Evolutionary conservation across 2,797 vertebrate genomes (phyloP).

Genomic region (Hippopotamyrus pictus): DNA sequence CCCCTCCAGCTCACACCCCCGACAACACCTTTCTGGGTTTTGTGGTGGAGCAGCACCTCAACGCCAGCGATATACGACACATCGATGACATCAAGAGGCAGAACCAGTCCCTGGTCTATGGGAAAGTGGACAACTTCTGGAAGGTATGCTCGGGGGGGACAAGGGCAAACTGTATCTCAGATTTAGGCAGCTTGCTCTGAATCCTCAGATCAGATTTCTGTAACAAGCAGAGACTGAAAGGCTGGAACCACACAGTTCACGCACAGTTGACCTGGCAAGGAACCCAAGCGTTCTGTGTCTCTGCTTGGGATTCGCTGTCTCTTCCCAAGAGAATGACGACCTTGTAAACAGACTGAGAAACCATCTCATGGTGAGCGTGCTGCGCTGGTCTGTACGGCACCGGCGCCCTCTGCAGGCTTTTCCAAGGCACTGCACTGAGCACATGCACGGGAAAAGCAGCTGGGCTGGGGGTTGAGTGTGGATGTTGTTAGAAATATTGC

Average conservation of each 20-base stretch:
- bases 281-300: background rate
- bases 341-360: constrained; percentile 2
- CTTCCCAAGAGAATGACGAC: background rate
- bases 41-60: constrained; percentile 96
- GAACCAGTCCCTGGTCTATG: constrained; percentile 95
- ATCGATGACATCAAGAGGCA: constrained; percentile 95
- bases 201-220: background rate
- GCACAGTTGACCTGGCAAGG: background rate
- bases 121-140: constrained; percentile 99
- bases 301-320: background rate
- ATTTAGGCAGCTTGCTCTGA: background rate
- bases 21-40: constrained; percentile 98
- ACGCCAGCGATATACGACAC: constrained; percentile 90
- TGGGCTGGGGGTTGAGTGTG: background rate
- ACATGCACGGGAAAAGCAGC: background rate
- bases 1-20: constrained; percentile 83
- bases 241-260: background rate
- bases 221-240: background rate
- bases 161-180: background rate
- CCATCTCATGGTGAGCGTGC: background rate
- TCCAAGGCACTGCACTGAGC: background rate
- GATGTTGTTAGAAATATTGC: background rate
- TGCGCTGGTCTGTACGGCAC: background rate
- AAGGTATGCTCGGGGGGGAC: constrained; percentile 68
- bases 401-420: background rate